A percentile compares a stretch with the other conserved stretches of the same genome.
phyloP scores from a whole-genome alignment of 2,113 vertebrate species.

The Protobothrops mucrosquamatus region DNA sequence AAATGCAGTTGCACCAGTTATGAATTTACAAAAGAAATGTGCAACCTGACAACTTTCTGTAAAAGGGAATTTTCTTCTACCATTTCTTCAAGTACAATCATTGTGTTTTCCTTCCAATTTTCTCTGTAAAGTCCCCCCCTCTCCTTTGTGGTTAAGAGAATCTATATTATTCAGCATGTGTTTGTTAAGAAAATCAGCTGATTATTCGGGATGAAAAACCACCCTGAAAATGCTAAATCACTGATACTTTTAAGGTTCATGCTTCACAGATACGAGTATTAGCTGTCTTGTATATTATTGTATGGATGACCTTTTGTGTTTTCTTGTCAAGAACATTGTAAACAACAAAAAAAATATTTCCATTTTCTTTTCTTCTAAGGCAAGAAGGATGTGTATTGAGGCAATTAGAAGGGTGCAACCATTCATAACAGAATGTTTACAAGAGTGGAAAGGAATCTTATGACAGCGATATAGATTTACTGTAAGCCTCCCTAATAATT shows the following conservation, averaged over 20 bases:
- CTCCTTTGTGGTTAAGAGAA: background rate
- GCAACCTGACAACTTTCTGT: background rate
- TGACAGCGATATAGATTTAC: background rate
- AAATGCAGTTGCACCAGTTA: background rate
- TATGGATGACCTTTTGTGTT: rapidly evolving
- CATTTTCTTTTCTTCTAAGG: background rate
- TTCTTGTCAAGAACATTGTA: background rate
- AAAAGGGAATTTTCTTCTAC: background rate
- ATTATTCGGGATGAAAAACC: background rate
- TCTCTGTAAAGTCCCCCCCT: background rate
- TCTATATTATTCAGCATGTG: background rate
- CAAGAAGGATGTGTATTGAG: background rate
- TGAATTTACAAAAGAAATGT: background rate
- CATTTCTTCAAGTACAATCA: background rate
- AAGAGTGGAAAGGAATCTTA: background rate
- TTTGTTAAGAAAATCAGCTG: background rate
- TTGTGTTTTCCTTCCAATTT: background rate
- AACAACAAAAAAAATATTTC: background rate
- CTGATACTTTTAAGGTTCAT: background rate
- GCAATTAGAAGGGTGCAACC: background rate
- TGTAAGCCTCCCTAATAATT: too few relatives aligned
- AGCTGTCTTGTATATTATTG: background rate
- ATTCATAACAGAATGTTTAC: background rate
- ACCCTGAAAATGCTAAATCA: background rate
- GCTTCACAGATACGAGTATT: background rate